These are phyloP conservation scores for Hylaeus anthracinus DNA, from an alignment of 1,140 invertebrate genomes.

Conservation along the genomic window DNA sequence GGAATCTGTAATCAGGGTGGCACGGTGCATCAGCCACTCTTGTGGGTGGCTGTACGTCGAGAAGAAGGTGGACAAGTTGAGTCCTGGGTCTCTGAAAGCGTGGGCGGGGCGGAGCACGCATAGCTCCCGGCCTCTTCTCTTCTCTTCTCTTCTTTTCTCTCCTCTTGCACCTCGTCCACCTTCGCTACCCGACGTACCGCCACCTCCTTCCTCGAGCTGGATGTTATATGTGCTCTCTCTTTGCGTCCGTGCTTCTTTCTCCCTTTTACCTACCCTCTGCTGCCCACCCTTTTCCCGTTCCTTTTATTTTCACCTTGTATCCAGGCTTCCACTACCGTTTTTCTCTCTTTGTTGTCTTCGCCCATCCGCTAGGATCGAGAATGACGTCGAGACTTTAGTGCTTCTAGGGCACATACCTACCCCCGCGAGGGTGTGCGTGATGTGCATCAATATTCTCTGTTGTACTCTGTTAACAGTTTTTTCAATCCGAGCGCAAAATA, in stretches of 20 bases:
- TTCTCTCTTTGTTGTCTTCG: conserved; percentile 72
- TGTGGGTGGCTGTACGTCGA: conserved; percentile 73
- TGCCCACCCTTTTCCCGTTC: conserved; percentile 36
- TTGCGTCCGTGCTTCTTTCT: conserved; percentile 22
- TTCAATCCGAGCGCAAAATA: too few relatives aligned
- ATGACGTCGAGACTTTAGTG: conserved; percentile 72
- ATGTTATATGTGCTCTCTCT: conserved; percentile 49
- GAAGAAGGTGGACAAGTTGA: conserved; percentile 80
- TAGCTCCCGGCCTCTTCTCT: conserved; percentile 80
- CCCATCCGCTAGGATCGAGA: conserved; percentile 67
- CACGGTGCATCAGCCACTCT: conserved; percentile 67
- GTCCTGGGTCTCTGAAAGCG: conserved; percentile 79
- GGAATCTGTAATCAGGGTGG: conserved; percentile 47
- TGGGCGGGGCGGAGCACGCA: conserved; percentile 80
- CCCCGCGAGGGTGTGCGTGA: conserved; percentile 1
- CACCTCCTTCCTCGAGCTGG: conserved; percentile 48
- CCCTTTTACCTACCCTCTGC: conserved; percentile 36
- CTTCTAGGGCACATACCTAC: conserved; percentile 65
- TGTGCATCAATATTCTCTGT: too few relatives aligned
- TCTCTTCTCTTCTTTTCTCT: conserved; percentile 55
- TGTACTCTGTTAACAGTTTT: too few relatives aligned
- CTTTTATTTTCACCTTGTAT: conserved; percentile 67
- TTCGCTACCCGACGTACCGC: conserved; percentile 53
- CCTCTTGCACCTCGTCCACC: conserved; percentile 30
- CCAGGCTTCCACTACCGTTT: conserved; percentile 65